Base-by-base conservation (phyloP, 2,113 vertebrate species). In the Haemorhous mexicanus region DNA sequence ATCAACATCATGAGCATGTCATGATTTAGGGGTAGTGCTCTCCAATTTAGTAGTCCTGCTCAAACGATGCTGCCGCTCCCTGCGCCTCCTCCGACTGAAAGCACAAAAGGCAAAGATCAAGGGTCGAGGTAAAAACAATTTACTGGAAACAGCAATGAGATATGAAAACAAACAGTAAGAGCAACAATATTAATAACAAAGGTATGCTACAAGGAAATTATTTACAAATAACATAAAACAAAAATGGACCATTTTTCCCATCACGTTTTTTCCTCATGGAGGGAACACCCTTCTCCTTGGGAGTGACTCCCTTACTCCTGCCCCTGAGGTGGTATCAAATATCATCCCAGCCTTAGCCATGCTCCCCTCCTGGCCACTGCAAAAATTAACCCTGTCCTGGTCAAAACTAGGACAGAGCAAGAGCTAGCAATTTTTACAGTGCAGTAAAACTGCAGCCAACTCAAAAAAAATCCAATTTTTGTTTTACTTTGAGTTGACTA, bases 21-120 rank as follows among this genome's bases (percentile, higher is more conserved):
- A 0, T 22, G 15, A 26, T 62, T 55, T 18, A 55, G 63, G 55
- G 49, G 47, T 43, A 24, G 30, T 43, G 10, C 55, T 55, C 55
- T 68, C 53, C n/a, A 41, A 2, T 47, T 68, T 18, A 22, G 28
- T 30, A n/a, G 8, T 53, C n/a, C 39, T 0, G 1, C 28, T 61
- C 5, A 32, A 68, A 47, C 0, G 5, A 10, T 2, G 2, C 10
- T 2, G 4, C 13, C 0, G 0, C 19, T 82, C 1, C 0, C 24
- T 61, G 24, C 17, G 18, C n/a, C 46, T 20, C 37, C 23, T 61
- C 39, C 20, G 18, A 1, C 0, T n/a, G 39, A 30, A 68, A 39
- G 16, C 46, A 41, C 39, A 53, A 53, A 82, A 82, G 14, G 23
- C 23, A 67, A 73, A 52, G 28, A 46, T 52, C 37, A 8, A 1